These are phyloP conservation scores for Cyphomyrmex costatus DNA, from an alignment of 1,140 invertebrate species.

Conservation along the genomic window DNA sequence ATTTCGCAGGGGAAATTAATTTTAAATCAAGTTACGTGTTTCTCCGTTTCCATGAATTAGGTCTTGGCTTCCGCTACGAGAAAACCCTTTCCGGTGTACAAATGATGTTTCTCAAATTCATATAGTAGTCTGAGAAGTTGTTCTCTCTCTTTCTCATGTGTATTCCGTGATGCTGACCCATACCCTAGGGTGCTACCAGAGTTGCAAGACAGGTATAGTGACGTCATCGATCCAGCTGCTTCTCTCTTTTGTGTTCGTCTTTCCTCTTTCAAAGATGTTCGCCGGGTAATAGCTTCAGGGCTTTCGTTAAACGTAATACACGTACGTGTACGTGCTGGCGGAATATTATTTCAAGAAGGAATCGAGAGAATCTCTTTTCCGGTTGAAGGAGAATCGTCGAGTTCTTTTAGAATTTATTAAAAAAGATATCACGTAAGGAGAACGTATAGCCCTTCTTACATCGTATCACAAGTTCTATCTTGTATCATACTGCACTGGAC, in stretches of 20 bases:
- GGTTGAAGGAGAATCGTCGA: background rate
- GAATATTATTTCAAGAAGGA: conserved; percentile 43
- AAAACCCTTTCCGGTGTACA: conserved; percentile 35
- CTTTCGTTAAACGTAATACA: conserved; percentile 53
- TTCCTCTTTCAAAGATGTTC: conserved; percentile 56
- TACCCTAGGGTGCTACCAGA: conserved; percentile 78
- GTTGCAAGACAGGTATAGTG: conserved; percentile 83
- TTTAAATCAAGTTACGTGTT: conserved; percentile 24
- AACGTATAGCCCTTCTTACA: background rate
- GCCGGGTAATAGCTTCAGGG: conserved; percentile 42
- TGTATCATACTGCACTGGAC: too few relatives aligned
- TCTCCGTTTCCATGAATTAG: conserved; percentile 1
- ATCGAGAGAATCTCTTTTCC: conserved; percentile 6
- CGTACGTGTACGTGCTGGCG: background rate
- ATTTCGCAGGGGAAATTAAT: conserved; percentile 32
- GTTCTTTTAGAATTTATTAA: conserved; percentile 7
- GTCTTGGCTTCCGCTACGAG: conserved; percentile 39
- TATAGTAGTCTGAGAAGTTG: conserved; percentile 56
- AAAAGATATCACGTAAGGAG: background rate
- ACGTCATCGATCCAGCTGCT: conserved; percentile 82
- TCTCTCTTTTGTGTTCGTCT: conserved; percentile 72
- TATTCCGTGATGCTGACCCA: conserved; percentile 77
- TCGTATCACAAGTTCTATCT: background rate
- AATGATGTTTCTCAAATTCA: conserved; percentile 67
- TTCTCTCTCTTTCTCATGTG: conserved; percentile 11